Percentiles rank a stretch among this genome's conserved stretches.
Evolutionary conservation across 1,140 invertebrate species (phyloP).

Genomic region (Melitaea cinxia): DNA sequence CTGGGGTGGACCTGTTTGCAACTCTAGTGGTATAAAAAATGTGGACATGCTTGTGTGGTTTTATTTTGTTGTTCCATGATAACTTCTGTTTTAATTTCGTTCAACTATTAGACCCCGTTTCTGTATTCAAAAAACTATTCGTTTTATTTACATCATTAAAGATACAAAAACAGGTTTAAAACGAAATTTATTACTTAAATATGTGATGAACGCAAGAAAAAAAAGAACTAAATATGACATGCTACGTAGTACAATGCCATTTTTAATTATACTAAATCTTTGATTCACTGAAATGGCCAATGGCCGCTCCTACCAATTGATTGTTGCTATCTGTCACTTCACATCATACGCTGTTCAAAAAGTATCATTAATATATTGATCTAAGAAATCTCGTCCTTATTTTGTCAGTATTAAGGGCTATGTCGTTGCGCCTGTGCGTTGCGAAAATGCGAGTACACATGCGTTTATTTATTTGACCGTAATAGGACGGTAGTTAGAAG

Average conservation of each 20-base stretch:
- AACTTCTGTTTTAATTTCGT: too few relatives aligned
- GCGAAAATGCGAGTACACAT: conserved; percentile 8
- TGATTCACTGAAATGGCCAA: conserved; percentile 20
- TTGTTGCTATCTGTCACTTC: conserved; percentile 32
- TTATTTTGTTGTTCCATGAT: too few relatives aligned
- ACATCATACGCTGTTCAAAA: conserved; percentile 30
- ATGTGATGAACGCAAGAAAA: too few relatives aligned
- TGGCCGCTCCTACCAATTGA: conserved; percentile 26
- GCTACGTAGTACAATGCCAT: not conserved
- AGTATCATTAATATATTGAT: conserved; percentile 25
- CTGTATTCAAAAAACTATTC: too few relatives aligned
- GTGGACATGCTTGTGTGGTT: too few relatives aligned
- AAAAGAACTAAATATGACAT: not conserved
- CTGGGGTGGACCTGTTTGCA: too few relatives aligned
- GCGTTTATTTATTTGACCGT: conserved; percentile 35
- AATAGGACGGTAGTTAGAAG: conserved; percentile 29
- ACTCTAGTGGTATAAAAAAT: too few relatives aligned
- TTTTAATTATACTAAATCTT: not conserved
- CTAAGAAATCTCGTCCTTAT: conserved; percentile 7
- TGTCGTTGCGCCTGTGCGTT: not conserved
- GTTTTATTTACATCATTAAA: too few relatives aligned
- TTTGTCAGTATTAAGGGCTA: conserved; percentile 2
- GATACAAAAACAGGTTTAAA: too few relatives aligned
- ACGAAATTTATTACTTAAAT: too few relatives aligned
- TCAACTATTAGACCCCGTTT: too few relatives aligned